These are phyloP conservation scores for Willowsia nigromaculata DNA, from an alignment of 2,888 invertebrate species.

Conservation along the genomic window DNA sequence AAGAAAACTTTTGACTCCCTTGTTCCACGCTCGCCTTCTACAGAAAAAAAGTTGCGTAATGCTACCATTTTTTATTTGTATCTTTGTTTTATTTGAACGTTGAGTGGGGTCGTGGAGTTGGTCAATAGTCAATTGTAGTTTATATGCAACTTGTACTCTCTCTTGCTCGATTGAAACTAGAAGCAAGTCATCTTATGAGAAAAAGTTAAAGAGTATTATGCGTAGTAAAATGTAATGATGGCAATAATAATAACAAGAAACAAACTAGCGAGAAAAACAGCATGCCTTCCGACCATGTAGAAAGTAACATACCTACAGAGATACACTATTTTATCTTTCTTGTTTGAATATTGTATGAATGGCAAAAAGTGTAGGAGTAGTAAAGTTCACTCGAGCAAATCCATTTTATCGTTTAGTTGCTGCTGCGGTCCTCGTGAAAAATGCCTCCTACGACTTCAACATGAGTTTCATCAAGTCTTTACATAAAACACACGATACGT, in stretches of 20 bases:
- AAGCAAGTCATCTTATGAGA: background rate
- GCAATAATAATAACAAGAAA: slow-evolving; percentile 15
- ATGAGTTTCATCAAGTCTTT: background rate
- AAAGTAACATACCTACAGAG: background rate
- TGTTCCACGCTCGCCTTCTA: background rate
- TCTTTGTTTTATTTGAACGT: too few relatives aligned
- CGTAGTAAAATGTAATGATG: background rate
- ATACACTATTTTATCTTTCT: too few relatives aligned
- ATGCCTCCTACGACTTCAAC: background rate
- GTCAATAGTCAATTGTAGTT: too few relatives aligned
- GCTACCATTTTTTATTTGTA: too few relatives aligned
- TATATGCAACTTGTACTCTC: slow-evolving; percentile 17
- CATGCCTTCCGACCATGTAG: background rate
- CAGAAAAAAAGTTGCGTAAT: background rate
- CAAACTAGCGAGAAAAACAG: background rate
- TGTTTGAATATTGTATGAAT: background rate
- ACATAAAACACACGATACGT: background rate
- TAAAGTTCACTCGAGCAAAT: slow-evolving; percentile 60
- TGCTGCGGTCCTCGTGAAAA: background rate
- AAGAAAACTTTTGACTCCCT: background rate
- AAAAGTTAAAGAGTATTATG: background rate
- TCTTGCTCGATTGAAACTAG: background rate
- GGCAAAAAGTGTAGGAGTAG: slow-evolving; percentile 8
- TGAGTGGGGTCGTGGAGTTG: slow-evolving; percentile 51
- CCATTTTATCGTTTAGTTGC: slow-evolving; percentile 43